Evolutionary conservation across 1,140 invertebrate species (phyloP).

Genomic region (Leptopilina boulardi): DNA sequence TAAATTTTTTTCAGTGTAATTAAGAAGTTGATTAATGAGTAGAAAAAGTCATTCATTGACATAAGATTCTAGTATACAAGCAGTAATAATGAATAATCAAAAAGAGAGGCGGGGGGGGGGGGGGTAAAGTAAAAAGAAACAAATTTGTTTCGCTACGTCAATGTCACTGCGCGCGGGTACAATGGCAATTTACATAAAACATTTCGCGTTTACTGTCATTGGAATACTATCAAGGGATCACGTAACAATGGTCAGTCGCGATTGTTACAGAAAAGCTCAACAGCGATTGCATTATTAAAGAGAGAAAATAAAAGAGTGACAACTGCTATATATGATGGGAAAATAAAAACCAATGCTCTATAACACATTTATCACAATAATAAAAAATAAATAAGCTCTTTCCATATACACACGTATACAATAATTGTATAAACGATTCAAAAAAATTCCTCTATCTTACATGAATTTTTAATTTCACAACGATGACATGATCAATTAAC

Average conservation of each 20-base stretch:
- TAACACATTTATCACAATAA: not conserved
- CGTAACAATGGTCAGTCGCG: constrained; percentile 27
- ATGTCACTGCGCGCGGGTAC: constrained; percentile 62
- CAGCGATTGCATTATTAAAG: constrained; percentile 35
- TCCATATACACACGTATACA: no score
- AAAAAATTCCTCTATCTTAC: no score
- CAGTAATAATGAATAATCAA: not conserved
- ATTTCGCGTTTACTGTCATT: constrained; percentile 56
- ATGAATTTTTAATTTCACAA: not conserved
- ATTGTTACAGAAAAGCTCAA: constrained; percentile 28
- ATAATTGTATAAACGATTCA: no score
- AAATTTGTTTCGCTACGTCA: constrained; percentile 59
- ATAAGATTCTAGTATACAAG: no score
- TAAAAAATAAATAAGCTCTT: constrained; percentile 8
- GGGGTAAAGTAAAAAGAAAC: constrained; percentile 52
- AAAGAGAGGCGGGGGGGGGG: not conserved
- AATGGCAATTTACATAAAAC: constrained; percentile 68
- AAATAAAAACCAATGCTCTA: constrained; percentile 43
- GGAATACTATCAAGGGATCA: constrained; percentile 33
- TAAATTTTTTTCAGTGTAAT: no score
- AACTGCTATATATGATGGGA: not conserved
- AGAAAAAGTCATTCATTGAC: not conserved
- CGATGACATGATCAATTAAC: not conserved
- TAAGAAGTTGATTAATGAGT: no score
- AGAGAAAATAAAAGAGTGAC: not conserved